These are phyloP conservation scores for Zapus hudsonius DNA, from an alignment of 2,113 vertebrate genomes.

Conservation along the genomic window DNA sequence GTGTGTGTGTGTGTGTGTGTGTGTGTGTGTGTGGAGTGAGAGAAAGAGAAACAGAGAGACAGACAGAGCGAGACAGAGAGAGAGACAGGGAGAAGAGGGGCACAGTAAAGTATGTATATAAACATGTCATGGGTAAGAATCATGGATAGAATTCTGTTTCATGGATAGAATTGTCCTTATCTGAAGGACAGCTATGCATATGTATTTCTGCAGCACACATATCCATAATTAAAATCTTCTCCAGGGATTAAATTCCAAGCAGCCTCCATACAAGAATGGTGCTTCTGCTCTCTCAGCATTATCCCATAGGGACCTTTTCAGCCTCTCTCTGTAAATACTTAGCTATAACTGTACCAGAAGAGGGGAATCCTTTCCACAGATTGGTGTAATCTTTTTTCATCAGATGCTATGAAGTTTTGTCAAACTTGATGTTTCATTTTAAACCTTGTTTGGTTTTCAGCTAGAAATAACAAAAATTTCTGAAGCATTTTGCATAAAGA, in stretches of 20 bases:
- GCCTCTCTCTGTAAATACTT: not conserved
- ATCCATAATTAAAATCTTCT: constrained; percentile 37
- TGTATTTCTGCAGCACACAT: not conserved
- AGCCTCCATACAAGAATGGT: constrained; percentile 17
- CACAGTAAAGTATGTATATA: not conserved
- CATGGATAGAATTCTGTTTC: not conserved
- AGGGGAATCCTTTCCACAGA: constrained; percentile 38
- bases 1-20: not conserved
- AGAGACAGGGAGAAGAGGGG: too few species aligned
- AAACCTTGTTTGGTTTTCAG: constrained; percentile 43
- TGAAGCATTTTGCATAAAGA: constrained; percentile 32
- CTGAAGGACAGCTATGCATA: not conserved
- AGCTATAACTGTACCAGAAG: constrained; percentile 13
- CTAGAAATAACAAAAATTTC: constrained; percentile 45
- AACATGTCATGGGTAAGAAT: not conserved
- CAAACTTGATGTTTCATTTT: constrained; percentile 31
- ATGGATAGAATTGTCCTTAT: not conserved
- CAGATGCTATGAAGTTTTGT: constrained; percentile 41
- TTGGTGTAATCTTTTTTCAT: constrained; percentile 44
- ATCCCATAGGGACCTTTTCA: constrained; percentile 33
- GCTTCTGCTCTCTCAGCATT: not conserved
- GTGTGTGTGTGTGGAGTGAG: too few species aligned
- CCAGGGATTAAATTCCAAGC: constrained; percentile 51
- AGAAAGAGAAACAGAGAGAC: too few species aligned
- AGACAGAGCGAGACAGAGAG: too few species aligned